These are phyloP conservation scores for Xyrauchen texanus DNA, from an alignment of 2,113 vertebrate species.

Conservation along the genomic window DNA sequence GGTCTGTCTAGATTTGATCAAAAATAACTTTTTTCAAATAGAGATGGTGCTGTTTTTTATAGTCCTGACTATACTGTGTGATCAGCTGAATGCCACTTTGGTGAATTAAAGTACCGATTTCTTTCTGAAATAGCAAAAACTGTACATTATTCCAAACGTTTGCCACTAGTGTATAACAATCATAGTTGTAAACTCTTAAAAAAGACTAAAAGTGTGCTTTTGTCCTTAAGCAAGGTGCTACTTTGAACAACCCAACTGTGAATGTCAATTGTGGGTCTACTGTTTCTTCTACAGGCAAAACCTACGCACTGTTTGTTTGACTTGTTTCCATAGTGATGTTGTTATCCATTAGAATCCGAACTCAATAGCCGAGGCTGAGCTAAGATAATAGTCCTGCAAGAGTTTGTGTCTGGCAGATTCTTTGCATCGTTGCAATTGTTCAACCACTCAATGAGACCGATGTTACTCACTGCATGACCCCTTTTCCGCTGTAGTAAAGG, in stretches of 20 bases:
- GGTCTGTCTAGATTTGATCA: no score
- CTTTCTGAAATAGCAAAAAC: no score
- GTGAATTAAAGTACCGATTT: no score
- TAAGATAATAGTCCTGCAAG: slow-evolving; percentile 49
- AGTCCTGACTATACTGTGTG: no score
- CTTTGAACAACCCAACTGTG: slow-evolving; percentile 51
- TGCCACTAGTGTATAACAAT: slow-evolving; percentile 51
- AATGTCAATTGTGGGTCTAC: slow-evolving; percentile 63
- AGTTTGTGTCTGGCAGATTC: slow-evolving; percentile 29
- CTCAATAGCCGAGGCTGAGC: slow-evolving; percentile 55
- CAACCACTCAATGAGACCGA: neutral
- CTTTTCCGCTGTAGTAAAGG: neutral
- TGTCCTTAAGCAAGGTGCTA: slow-evolving; percentile 35
- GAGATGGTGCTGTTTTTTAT: no score
- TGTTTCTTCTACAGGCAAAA: slow-evolving; percentile 73
- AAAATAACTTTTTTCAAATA: no score
- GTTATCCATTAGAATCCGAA: slow-evolving; percentile 48
- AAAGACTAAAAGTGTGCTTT: slow-evolving; percentile 17
- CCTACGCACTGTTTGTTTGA: slow-evolving; percentile 79
- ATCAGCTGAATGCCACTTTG: no score
- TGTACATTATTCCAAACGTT: no score
- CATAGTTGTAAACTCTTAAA: slow-evolving; percentile 3
- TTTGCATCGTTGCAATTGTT: slow-evolving; percentile 33
- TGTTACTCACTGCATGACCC: slow-evolving; percentile 34
- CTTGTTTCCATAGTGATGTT: slow-evolving; percentile 70